phyloP scores from a whole-genome alignment of 2,797 vertebrate genomes.

The Chrysocyon brachyurus region DNA sequence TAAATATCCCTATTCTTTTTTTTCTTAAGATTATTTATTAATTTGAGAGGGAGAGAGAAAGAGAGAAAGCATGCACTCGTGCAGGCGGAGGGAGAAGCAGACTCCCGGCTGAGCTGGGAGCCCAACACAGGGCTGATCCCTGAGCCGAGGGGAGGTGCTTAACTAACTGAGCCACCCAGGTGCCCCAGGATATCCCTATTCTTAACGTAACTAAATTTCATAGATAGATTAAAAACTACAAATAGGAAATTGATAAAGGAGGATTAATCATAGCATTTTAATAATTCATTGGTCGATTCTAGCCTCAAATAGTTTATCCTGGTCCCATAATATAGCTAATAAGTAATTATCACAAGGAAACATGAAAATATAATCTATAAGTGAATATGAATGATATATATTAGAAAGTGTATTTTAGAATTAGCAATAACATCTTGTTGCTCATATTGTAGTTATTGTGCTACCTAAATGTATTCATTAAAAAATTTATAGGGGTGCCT shows the following conservation, averaged over 20 bases:
- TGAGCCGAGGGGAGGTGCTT: too few species aligned
- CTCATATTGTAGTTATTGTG: not conserved
- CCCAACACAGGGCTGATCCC: too few species aligned
- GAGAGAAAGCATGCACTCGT: too few species aligned
- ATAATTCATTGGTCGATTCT: not conserved
- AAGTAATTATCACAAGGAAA: not conserved
- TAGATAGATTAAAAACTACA: not conserved
- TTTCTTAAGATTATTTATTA: too few species aligned
- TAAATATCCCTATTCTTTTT: not conserved
- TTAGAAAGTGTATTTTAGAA: constrained; percentile 34
- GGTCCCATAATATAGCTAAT: not conserved
- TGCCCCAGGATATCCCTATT: not conserved
- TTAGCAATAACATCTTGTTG: not conserved
- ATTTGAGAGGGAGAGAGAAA: too few species aligned
- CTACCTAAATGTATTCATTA: not conserved
- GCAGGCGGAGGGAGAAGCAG: too few species aligned
- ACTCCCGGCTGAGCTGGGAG: too few species aligned
- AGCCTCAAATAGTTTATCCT: not conserved
- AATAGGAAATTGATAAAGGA: constrained; percentile 34
- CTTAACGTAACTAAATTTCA: not conserved
- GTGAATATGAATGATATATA: not conserved
- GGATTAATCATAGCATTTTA: not conserved
- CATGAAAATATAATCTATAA: not conserved
- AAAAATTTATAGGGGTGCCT: not conserved
- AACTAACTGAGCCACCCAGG: too few species aligned